A percentile compares a stretch with the other conserved stretches of the same genome.
These are phyloP conservation scores for Siderastrea radians DNA, from an alignment of 92 coral and sea anemone species.

Conservation along the genomic window DNA sequence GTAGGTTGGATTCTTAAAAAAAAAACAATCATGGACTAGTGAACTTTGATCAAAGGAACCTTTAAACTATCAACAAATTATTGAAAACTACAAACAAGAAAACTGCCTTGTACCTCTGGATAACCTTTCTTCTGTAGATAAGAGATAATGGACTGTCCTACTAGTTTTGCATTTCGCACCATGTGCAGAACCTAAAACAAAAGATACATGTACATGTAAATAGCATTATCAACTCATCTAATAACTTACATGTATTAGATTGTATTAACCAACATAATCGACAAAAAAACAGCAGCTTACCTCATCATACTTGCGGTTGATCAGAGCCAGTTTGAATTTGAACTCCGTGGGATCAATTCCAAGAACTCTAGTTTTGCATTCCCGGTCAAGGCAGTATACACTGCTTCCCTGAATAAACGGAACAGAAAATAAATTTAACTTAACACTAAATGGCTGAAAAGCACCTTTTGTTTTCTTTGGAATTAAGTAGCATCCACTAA, in stretches of 20 bases:
- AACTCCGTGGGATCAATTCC: constrained; percentile 99
- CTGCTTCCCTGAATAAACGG: constrained; percentile 87
- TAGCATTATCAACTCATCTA: background rate
- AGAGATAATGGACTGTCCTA: constrained; percentile 98
- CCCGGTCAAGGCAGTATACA: constrained; percentile 97
- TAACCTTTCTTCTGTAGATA: constrained; percentile 98
- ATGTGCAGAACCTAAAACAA: constrained; percentile 88
- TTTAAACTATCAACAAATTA: background rate
- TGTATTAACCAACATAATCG: background rate
- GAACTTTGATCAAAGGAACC: background rate
- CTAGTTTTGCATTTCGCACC: constrained; percentile 99
- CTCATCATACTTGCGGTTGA: constrained; percentile 98
- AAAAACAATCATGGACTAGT: background rate
- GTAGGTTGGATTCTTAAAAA: too few relatives aligned
- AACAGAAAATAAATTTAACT: background rate
- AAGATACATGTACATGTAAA: background rate
- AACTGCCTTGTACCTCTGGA: constrained; percentile 81
- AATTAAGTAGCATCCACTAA: background rate
- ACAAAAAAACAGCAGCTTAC: constrained; percentile 26
- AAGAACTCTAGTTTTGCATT: constrained; percentile 96
- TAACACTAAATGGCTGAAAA: background rate
- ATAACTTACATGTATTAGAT: background rate
- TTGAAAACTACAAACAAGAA: background rate
- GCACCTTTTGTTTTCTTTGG: background rate
- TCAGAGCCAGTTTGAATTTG: constrained; percentile 94